Evolutionary conservation across 1,140 invertebrate genomes (phyloP), one percentile per base, ranked within the genome.

Genomic region (Eupeodes corollae): DNA sequence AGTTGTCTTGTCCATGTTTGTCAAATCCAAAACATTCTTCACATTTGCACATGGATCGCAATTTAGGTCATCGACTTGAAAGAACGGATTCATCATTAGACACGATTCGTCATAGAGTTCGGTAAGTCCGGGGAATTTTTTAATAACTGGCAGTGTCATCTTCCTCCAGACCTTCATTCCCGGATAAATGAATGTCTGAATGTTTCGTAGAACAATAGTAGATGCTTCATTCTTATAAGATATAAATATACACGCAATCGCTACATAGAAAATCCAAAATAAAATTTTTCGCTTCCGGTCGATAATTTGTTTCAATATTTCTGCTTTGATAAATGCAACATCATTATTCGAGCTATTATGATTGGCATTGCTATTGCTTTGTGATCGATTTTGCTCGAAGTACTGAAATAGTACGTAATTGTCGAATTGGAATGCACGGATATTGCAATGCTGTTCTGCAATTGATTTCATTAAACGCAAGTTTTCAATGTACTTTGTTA

Each of bases 31-130:
- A 39, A 85, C 70, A 46, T 73, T 75, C 50, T 77, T 67, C 1
- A 82, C 73, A 57, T 73, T 60, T 58, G 75, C 75, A 53, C 83
- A 86, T 8, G 82, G 79, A 68, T 76, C 79, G 55, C 83, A 85
- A 53, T 82, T 80, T 57, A 84, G 74, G 56, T 80, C 76, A 15
- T 73, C 62, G 6, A 79, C 69, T 56, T 76, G 71, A 58, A 82
- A 86, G 56, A 77, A 83, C 8, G 82, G 82, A 72, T 86, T 86
- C 53, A 77, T 71, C 43, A 85, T 61, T 26, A 86, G 60, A 56
- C 83, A 86, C 54, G 75, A 77, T 67, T 86, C 83, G 65, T 85
- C 83, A 56, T 86, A 83, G 34, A 79, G 76, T 58, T 79, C 66
- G 41, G 73, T 74, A 1, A 67, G 55, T 3, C 61, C 64, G 13